Conservation (phyloP, 1,140 invertebrate genomes). For the Sitobion miscanthi region DNA sequence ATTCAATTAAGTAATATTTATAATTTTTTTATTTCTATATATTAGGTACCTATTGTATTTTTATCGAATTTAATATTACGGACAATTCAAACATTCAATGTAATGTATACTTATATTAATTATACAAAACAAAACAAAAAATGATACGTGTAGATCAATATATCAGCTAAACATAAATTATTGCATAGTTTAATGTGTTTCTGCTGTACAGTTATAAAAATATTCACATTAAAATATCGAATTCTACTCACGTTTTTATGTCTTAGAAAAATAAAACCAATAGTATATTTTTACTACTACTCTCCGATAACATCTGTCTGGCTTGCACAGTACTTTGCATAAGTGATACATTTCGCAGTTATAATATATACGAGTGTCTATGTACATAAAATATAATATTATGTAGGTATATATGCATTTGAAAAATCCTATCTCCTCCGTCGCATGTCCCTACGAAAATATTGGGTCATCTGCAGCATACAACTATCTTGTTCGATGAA, state of each 20-base stretch:
- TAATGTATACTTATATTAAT: background rate
- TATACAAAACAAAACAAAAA: background rate
- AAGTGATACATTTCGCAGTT: background rate
- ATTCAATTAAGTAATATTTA: no score
- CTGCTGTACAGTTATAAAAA: background rate
- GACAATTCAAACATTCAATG: no score
- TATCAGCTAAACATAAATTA: background rate
- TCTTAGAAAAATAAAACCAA: background rate
- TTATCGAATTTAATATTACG: no score
- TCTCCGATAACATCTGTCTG: background rate
- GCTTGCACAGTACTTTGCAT: background rate
- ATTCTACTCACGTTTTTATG: background rate
- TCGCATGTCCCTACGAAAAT: background rate
- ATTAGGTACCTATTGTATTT: no score
- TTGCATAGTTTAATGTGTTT: background rate
- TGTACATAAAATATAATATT: background rate
- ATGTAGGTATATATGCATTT: background rate
- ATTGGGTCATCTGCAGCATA: background rate
- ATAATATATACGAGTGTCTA: background rate
- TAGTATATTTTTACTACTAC: background rate
- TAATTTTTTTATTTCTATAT: no score
- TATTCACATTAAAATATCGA: background rate
- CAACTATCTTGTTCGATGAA: background rate
- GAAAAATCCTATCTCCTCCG: background rate
- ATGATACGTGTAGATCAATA: background rate